phyloP scores from a whole-genome alignment of 2,113 vertebrate species.

The Lepus timidus region DNA sequence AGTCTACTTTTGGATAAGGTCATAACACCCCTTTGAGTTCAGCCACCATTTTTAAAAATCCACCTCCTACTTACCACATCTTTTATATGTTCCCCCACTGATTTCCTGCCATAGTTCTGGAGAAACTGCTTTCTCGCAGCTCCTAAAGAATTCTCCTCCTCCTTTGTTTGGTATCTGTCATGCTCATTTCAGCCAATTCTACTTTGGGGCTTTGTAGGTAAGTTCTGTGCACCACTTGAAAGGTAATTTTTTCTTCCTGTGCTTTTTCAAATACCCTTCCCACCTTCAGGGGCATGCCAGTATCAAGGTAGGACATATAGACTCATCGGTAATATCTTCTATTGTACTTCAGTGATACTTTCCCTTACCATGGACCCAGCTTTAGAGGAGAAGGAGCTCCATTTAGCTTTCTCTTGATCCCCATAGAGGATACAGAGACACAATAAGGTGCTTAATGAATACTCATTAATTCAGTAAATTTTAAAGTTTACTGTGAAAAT shows the following conservation, averaged over 20 bases:
- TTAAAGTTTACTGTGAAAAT: not conserved
- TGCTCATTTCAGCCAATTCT: not conserved
- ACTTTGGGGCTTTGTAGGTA: not conserved
- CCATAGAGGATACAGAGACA: not conserved
- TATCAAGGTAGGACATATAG: not conserved
- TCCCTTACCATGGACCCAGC: not conserved
- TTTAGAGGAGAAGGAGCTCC: not conserved
- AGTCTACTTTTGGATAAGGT: not conserved
- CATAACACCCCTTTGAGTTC: not conserved
- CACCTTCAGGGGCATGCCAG: not conserved
- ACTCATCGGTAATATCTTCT: not conserved
- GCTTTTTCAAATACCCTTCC: not conserved
- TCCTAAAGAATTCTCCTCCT: not conserved
- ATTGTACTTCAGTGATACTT: not conserved
- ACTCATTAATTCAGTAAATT: not conserved
- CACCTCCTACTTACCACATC: not conserved
- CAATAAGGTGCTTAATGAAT: not conserved
- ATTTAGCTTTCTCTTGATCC: not conserved
- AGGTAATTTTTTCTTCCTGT: not conserved
- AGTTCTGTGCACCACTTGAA: not conserved
- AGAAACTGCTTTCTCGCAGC: not conserved
- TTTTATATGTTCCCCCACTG: not conserved
- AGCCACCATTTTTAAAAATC: not conserved
- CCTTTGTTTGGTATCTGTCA: not conserved
- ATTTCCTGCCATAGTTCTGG: not conserved